phyloP scores from a whole-genome alignment of 2,888 invertebrate genomes.

The Ichneumoninae sp. region DNA sequence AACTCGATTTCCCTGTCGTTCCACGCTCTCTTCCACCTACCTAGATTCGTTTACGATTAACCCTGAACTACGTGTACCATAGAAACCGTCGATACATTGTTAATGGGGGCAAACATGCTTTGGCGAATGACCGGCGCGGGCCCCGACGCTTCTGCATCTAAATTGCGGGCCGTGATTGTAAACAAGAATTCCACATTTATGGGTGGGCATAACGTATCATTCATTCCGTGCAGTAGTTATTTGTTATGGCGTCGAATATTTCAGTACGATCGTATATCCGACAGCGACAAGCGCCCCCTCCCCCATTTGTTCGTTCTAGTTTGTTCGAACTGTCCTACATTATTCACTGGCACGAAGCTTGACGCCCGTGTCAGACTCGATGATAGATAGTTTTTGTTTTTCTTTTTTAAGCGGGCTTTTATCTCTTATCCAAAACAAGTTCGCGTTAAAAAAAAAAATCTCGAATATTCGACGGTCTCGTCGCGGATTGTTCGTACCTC shows the following conservation, averaged over 20 bases:
- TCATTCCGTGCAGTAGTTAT: background rate
- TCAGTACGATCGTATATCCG: background rate
- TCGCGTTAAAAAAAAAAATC: background rate
- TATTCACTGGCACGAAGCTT: background rate
- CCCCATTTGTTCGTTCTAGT: background rate
- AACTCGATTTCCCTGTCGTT: slow-evolving; percentile 42
- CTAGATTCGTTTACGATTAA: slow-evolving; percentile 47
- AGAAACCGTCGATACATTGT: background rate
- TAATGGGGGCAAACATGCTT: background rate
- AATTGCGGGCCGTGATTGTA: background rate
- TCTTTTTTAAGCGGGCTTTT: background rate
- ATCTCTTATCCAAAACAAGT: background rate
- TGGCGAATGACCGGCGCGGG: background rate
- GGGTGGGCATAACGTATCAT: background rate
- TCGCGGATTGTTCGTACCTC: background rate
- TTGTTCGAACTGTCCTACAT: background rate
- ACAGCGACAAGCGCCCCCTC: background rate
- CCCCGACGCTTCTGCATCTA: background rate
- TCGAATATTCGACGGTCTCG: background rate
- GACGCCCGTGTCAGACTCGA: background rate
- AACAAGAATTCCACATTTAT: slow-evolving; percentile 2
- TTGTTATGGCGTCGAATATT: background rate
- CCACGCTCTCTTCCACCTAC: background rate
- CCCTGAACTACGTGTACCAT: slow-evolving; percentile 4
- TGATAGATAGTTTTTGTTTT: background rate